Evolutionary conservation across 2,888 invertebrate species (phyloP).

Genomic region (Peribatodes rhomboidaria): DNA sequence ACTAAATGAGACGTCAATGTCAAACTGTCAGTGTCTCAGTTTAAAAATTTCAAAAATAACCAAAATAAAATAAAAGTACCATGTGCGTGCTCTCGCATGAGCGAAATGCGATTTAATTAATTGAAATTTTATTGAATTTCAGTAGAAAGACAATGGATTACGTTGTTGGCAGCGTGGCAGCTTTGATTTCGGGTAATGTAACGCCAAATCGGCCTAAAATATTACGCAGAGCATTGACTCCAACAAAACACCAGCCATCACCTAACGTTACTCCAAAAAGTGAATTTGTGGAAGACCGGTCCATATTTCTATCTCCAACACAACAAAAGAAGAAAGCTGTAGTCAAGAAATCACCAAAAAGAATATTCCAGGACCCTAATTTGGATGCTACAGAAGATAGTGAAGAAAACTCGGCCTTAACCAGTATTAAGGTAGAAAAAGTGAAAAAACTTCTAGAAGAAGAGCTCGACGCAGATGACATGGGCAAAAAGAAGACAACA

Average conservation of each 20-base stretch:
- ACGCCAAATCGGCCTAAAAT: conserved; percentile 84
- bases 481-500: conserved; percentile 45
- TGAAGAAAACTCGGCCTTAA: conserved; percentile 48
- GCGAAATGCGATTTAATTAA: background rate
- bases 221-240: conserved; percentile 73
- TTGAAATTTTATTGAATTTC: conserved; percentile 27
- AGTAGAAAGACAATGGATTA: conserved; percentile 73
- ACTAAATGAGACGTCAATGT: background rate
- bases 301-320: conserved; percentile 78
- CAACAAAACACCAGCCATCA: conserved; percentile 77
- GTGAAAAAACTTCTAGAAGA: conserved; percentile 77
- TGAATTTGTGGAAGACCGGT: conserved; percentile 73
- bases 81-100: conserved; percentile 55
- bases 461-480: conserved; percentile 61
- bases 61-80: conserved; percentile 49
- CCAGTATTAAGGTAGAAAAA: conserved; percentile 75
- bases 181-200: conserved; percentile 85
- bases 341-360: conserved; percentile 80
- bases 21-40: background rate
- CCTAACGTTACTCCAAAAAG: conserved; percentile 82
- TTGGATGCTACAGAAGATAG: conserved; percentile 65
- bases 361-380: conserved; percentile 78
- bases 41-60: background rate
- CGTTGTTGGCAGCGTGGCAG: conserved; percentile 86
- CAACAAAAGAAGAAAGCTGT: conserved; percentile 80